Base-by-base conservation (phyloP, 1,140 invertebrate species). In the Pararge aegeria region DNA sequence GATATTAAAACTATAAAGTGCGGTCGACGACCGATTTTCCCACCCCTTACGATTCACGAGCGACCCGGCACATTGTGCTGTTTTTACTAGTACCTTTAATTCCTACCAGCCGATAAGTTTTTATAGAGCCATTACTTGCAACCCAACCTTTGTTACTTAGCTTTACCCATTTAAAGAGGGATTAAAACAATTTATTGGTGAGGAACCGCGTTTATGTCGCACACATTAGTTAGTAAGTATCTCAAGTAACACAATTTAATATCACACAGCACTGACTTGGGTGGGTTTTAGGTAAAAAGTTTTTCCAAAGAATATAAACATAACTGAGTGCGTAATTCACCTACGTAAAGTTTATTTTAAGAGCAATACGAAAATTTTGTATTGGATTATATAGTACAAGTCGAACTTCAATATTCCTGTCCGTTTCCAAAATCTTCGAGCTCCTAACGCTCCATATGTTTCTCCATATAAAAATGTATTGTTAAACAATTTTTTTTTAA, bases 1-100 rank as follows among this genome's bases (percentile, higher is more conserved):
- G 77, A 87, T 89, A 87, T 89, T 87, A 89, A 85, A 84, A 87
- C 83, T 82, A 87, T 89, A 89, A 87, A 89, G 74, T 86, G 82
- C 61, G 80, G 80, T 62, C 61, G 68, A 66, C 77, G 73, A 80
- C 72, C 80, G 76, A 78, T 78, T 82, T 62, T 42, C 61, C 61
- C 55, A 53, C 56, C 21, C 72, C 69, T 70, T 69, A 68, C 75
- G 66, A 78, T 68, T 75, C 68, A 60, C 64, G 58, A 64, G 46
- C 64, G 53, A 61, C 52, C 56, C 59, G 61, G 59, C 58, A 61
- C 55, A 64, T 70, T 68, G 57, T 66, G 58, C 66, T 68, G 46
- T 69, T 70, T 71, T 66, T 71, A 66, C 65, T 64, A 61, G 65
- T 66, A 69, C 68, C 66, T 75, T 64, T 66, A 75, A 70, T 68